Base-by-base conservation (phyloP, 2,888 invertebrate species). In the Archips xylosteana region DNA sequence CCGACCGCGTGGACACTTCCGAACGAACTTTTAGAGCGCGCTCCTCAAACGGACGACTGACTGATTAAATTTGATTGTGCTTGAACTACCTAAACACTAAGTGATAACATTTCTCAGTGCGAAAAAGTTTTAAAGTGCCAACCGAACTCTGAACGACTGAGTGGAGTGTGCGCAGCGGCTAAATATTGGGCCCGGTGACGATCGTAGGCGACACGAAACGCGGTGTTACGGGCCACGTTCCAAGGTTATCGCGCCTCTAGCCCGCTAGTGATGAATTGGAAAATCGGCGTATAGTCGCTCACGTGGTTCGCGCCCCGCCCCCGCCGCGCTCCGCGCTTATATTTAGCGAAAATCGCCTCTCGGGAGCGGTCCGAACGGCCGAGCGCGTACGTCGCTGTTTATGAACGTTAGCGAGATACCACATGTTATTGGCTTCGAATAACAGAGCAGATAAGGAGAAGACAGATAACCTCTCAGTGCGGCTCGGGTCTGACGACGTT, bases 271-370 rank as follows among this genome's bases (percentile, higher is more conserved):
- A 94, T 94, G 94, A 94, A 94, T 94, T 94, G 93, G 91, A 94
- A 94, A 94, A 94, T 94, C 93, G 92, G 94, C 94, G 94, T 93
- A 92, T 94, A 94, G 93, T 91, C 89, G 89, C 92, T 94, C 93
- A 94, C 93, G 93, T 93, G 93, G 94, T 94, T 84, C 82, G 86
- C 87, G 91, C 92, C 92, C 92, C 92, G 91, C 91, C 91, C 92
- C 90, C 90, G 90, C 89, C 83, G 87, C 89, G 83, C 86, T 75
- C 88, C 87, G 90, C 90, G 85, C 92, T 91, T 94, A 94, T 94
- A 94, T 94, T 94, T 94, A 94, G 94, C 94, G 92, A 94, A 93
- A 93, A 93, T 94, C 92, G 88, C 90, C 93, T 93, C 92, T 94
- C 92, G 92, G 91, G 90, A 91, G 85, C 92, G 88, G 90, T 82